These are phyloP conservation scores for Atrina japonica DNA, from an alignment of 2,888 invertebrate genomes.

Conservation along the genomic window DNA sequence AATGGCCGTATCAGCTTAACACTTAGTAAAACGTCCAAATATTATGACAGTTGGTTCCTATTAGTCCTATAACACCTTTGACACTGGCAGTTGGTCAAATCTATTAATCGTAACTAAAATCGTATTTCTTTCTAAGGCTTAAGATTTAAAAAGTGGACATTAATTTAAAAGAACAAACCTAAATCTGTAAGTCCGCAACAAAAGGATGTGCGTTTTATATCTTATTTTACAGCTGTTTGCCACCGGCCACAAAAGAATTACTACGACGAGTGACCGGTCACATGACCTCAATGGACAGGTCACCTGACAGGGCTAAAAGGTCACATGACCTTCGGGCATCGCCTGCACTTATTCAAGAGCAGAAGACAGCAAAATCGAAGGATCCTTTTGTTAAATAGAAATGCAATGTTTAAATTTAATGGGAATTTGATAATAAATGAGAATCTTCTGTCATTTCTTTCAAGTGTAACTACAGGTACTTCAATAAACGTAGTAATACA, in stretches of 20 bases:
- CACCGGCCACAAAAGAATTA: slow-evolving; percentile 15
- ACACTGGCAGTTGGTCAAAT: slow-evolving; percentile 20
- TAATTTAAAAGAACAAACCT: slow-evolving; percentile 19
- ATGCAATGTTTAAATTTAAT: slow-evolving; percentile 6
- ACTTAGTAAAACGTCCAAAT: too few species aligned
- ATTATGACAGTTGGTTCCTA: slow-evolving; percentile 16
- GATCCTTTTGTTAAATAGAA: slow-evolving; percentile 17
- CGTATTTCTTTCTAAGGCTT: not conserved
- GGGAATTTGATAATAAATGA: slow-evolving; percentile 11
- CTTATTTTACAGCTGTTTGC: slow-evolving; percentile 37
- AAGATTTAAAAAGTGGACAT: slow-evolving; percentile 8
- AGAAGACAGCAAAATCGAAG: not conserved
- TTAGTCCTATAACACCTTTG: slow-evolving; percentile 12
- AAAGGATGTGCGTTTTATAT: slow-evolving; percentile 34
- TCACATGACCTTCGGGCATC: slow-evolving; percentile 31
- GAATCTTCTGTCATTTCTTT: not conserved
- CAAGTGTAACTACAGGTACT: not conserved
- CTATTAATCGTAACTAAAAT: slow-evolving; percentile 9
- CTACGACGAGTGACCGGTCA: slow-evolving; percentile 39
- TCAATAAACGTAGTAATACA: slow-evolving; percentile 5
- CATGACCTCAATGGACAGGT: slow-evolving; percentile 36
- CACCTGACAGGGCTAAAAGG: slow-evolving; percentile 33
- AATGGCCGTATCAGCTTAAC: too few species aligned
- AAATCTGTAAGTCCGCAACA: slow-evolving; percentile 32
- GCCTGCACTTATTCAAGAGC: slow-evolving; percentile 12